These are phyloP conservation scores for Martes martes DNA, from an alignment of 2,113 vertebrate genomes.

Conservation along the genomic window DNA sequence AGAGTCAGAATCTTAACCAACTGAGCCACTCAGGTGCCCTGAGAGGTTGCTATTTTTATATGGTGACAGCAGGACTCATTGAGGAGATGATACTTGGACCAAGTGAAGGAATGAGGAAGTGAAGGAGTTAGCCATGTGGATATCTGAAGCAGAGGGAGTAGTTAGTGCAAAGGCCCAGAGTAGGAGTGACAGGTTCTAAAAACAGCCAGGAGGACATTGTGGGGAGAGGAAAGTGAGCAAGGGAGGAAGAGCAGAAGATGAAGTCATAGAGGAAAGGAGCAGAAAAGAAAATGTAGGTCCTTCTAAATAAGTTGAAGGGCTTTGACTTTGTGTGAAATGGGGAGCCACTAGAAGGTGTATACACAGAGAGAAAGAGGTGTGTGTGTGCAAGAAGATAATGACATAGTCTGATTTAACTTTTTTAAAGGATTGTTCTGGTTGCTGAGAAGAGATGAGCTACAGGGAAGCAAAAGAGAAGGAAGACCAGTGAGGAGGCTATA, in stretches of 20 bases:
- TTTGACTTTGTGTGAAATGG: not conserved
- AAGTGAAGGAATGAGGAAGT: not conserved
- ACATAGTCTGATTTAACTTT: not conserved
- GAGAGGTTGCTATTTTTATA: not conserved
- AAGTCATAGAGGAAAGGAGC: not conserved
- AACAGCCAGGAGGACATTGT: not conserved
- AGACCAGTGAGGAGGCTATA: not conserved
- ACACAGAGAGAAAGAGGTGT: no score
- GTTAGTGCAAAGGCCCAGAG: not conserved
- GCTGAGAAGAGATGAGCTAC: not conserved
- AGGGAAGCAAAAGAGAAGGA: not conserved
- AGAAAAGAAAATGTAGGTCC: not conserved
- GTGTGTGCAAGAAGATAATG: not conserved
- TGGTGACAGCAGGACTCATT: no score
- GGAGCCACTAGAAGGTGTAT: not conserved
- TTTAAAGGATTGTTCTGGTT: not conserved
- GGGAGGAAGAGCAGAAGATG: not conserved
- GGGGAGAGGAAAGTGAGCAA: not conserved
- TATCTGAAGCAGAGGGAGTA: no score
- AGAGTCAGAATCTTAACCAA: not conserved
- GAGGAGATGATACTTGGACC: not conserved
- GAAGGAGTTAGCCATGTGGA: not conserved
- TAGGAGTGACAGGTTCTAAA: not conserved
- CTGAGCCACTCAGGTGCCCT: not conserved
- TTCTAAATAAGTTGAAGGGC: not conserved